Evolutionary conservation across 2,797 vertebrate species (phyloP).

Genomic region (Triplophysa yarkandensis): DNA sequence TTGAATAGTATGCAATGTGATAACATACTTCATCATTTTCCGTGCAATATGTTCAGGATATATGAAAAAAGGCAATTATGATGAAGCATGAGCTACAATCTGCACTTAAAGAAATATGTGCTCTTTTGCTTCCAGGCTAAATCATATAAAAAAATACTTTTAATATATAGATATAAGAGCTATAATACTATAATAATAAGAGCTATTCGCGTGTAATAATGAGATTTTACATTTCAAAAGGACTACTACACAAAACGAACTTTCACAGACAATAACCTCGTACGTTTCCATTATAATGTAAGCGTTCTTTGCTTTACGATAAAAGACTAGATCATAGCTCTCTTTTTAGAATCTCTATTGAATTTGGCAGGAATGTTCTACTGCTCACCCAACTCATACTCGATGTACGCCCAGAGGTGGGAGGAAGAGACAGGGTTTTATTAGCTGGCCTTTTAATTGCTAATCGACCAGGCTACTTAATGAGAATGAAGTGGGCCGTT

Average conservation of each 20-base stretch:
- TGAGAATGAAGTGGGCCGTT: constrained; percentile 13
- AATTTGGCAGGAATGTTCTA: constrained; percentile 25
- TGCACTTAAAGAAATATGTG: no score
- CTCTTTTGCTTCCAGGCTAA: no score
- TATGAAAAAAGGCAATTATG: no score
- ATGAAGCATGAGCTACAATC: no score
- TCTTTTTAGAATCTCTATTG: constrained; percentile 29
- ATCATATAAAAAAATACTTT: no score
- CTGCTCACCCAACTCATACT: constrained; percentile 4
- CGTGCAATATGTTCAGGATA: no score
- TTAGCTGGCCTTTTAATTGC: constrained; percentile 44
- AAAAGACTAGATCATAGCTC: constrained; percentile 1
- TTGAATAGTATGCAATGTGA: no score
- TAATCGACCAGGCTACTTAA: constrained; percentile 37
- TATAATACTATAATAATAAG: not conserved
- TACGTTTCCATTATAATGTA: not conserved
- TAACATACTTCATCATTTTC: no score
- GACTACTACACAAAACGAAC: not conserved
- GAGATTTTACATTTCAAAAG: constrained; percentile 2
- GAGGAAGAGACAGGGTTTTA: constrained; percentile 28
- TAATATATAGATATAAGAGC: no score
- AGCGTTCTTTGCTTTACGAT: constrained; percentile 3
- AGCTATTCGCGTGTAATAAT: not conserved
- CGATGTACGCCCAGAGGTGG: constrained; percentile 26
- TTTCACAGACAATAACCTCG: not conserved